These are phyloP conservation scores for Spatulosminthurus flaviceps DNA, from an alignment of 2,888 invertebrate species.

Conservation along the genomic window DNA sequence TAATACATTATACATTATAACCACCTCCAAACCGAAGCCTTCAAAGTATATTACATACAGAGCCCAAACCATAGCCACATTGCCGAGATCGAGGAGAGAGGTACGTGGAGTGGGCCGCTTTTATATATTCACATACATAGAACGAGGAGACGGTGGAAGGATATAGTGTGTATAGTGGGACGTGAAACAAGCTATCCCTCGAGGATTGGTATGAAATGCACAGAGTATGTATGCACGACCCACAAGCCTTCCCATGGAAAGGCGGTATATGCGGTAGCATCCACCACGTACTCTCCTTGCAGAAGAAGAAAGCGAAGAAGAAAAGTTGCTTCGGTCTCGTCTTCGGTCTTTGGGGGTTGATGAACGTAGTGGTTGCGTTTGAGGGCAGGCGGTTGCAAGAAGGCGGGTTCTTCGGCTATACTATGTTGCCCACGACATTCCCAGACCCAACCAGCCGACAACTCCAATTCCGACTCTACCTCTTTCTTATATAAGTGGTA, in stretches of 20 bases:
- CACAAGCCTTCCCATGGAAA: not conserved
- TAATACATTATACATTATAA: slow-evolving; percentile 33
- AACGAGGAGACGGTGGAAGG: too few species aligned
- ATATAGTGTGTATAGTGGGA: too few species aligned
- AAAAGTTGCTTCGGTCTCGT: slow-evolving; percentile 22
- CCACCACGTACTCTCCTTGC: not conserved
- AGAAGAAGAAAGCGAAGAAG: not conserved
- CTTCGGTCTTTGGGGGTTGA: slow-evolving; percentile 26
- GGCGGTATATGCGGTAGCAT: not conserved
- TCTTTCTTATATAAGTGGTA: too few species aligned
- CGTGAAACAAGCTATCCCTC: not conserved
- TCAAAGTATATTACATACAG: slow-evolving; percentile 6
- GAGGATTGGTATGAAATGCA: not conserved
- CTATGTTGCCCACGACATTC: slow-evolving; percentile 21
- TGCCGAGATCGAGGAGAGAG: not conserved
- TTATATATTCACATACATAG: too few species aligned
- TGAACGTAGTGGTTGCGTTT: slow-evolving; percentile 37
- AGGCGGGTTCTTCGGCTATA: slow-evolving; percentile 27
- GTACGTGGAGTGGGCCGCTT: not conserved
- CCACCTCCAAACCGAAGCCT: not conserved
- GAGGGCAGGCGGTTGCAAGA: slow-evolving; percentile 39
- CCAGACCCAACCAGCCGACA: slow-evolving; percentile 39
- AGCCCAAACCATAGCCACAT: slow-evolving; percentile 16
- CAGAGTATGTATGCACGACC: not conserved
- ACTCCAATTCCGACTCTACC: not conserved